Conservation (phyloP, 2,113 vertebrate genomes). For the Mormyrus lacerda region DNA sequence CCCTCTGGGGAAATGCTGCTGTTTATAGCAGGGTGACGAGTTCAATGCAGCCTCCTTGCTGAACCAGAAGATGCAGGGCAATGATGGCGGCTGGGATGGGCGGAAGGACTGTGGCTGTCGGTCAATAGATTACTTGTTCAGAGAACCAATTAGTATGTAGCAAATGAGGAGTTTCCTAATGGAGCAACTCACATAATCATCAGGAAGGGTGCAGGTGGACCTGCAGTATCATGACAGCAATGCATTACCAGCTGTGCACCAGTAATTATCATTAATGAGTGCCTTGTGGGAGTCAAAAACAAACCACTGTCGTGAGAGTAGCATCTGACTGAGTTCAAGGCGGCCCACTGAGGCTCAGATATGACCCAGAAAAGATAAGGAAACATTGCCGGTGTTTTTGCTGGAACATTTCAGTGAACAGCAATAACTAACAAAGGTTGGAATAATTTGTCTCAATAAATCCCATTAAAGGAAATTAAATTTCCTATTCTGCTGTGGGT, state of each 20-base stretch:
- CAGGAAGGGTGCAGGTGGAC: neutral
- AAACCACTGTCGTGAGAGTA: neutral
- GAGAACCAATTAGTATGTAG: neutral
- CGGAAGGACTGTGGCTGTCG: neutral
- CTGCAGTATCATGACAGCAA: neutral
- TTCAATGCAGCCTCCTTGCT: no score
- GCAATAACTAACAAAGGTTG: neutral
- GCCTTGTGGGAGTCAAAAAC: neutral
- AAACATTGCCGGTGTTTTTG: neutral
- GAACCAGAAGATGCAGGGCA: neutral
- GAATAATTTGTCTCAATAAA: neutral
- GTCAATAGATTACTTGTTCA: neutral
- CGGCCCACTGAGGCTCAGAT: neutral
- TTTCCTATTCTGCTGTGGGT: neutral
- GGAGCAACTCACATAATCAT: neutral
- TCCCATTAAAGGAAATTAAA: neutral
- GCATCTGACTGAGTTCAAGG: neutral
- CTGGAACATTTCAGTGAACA: neutral
- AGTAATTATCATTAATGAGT: neutral
- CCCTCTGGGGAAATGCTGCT: neutral
- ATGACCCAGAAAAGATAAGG: neutral
- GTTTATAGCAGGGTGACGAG: neutral
- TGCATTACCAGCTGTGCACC: neutral
- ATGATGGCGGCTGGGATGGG: neutral
- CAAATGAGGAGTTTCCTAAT: neutral